Conservation (phyloP, 2,797 vertebrate species). For the Sus cebifrons region DNA sequence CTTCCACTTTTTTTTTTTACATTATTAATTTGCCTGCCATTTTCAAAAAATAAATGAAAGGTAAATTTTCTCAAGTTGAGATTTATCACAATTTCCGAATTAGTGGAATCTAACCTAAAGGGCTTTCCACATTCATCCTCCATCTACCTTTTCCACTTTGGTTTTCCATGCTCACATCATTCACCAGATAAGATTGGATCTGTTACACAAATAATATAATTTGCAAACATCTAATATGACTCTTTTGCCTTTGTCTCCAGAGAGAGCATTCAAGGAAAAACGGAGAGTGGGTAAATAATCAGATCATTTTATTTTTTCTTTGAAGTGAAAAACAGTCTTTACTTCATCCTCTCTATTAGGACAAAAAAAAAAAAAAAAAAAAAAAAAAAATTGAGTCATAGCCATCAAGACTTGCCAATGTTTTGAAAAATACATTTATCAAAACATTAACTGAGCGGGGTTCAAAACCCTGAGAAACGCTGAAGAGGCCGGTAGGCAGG, state of each 20-base stretch:
- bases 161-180: not conserved
- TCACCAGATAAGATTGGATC: not conserved
- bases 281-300: conserved; percentile 30
- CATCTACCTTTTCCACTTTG: not conserved
- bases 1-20: not conserved
- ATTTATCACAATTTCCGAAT: conserved; percentile 53
- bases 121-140: not conserved
- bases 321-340: conserved; percentile 45
- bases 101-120: not conserved
- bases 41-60: conserved; percentile 32
- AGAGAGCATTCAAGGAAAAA: conserved; percentile 44
- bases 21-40: conserved; percentile 47
- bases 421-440: conserved; percentile 69
- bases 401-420: conserved; percentile 27
- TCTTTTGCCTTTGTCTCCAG: conserved; percentile 31
- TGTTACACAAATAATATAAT: not conserved
- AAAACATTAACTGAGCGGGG: conserved; percentile 57
- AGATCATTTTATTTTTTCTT: conserved; percentile 55
- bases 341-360: conserved; percentile 13
- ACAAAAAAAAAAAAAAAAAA: not conserved
- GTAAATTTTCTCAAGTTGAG: not conserved
- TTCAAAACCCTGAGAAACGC: conserved; percentile 66
- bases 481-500: not conserved
- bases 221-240: not conserved
- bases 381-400: conserved; percentile 18